Percentiles rank a stretch among this genome's conserved stretches.
phyloP scores from a whole-genome alignment of 2,888 invertebrate genomes.

The Bugulina stolonifera region DNA sequence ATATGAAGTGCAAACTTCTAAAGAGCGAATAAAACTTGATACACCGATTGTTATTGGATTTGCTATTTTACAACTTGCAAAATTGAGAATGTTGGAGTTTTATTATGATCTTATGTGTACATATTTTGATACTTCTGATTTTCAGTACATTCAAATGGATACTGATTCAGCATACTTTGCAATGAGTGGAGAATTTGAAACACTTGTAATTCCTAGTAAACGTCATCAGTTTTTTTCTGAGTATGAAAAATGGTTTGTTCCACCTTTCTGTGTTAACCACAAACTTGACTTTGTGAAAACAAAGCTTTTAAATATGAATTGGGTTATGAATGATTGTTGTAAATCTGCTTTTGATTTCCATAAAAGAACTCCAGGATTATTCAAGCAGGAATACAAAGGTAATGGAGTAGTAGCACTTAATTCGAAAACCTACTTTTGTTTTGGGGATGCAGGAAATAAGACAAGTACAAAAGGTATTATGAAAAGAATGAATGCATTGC shows the following conservation, averaged over 20 bases:
- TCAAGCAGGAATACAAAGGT: not conserved
- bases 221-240: not conserved
- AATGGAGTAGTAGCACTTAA: not conserved
- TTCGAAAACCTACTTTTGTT: slow-evolving; percentile 2
- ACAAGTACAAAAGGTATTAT: not conserved
- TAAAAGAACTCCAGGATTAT: not conserved
- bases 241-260: not conserved
- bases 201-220: not conserved
- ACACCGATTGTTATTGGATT: not conserved
- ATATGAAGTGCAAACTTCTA: not conserved
- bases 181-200: not conserved
- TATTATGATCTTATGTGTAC: not conserved
- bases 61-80: not conserved
- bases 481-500: not conserved
- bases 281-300: not conserved
- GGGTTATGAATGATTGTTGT: not conserved
- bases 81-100: not conserved
- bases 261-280: not conserved
- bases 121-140: not conserved
- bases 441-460: not conserved
- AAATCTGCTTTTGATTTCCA: not conserved
- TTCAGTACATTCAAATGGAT: slow-evolving; percentile 1
- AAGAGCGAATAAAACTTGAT: not conserved
- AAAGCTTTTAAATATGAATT: not conserved
- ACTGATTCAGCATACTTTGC: not conserved